These are phyloP conservation scores for Epinotia nisella DNA, from an alignment of 2,888 invertebrate species.

Conservation along the genomic window DNA sequence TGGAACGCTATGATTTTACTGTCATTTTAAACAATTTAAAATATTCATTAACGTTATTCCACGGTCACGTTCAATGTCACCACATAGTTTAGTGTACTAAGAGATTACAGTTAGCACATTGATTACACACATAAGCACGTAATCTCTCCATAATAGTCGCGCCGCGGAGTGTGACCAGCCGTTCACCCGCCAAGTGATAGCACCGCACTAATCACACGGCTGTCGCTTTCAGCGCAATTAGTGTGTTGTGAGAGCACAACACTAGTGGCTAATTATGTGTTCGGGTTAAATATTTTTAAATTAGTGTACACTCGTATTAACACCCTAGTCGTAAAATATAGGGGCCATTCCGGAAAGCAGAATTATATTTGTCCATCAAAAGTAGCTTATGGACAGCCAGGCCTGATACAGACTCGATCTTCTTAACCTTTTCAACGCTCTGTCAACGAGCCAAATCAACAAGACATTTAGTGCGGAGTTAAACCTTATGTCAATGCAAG, in stretches of 20 bases:
- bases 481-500: too few relatives aligned
- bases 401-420: too few relatives aligned
- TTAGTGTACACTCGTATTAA: too few relatives aligned
- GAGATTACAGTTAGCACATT: neutral
- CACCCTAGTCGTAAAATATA: neutral
- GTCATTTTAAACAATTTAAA: too few relatives aligned
- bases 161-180: constrained; percentile 37
- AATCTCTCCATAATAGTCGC: constrained; percentile 41
- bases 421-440: too few relatives aligned
- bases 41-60: too few relatives aligned
- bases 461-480: too few relatives aligned
- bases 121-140: constrained; percentile 8
- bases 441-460: too few relatives aligned
- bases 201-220: constrained; percentile 24
- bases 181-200: constrained; percentile 38
- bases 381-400: too few relatives aligned
- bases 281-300: neutral
- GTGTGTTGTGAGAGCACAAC: constrained; percentile 2
- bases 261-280: neutral
- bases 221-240: constrained; percentile 41
- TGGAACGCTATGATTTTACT: too few relatives aligned
- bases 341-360: too few relatives aligned
- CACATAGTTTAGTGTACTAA: constrained; percentile 10
- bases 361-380: too few relatives aligned
- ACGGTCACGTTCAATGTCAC: neutral